Percentiles rank a stretch among this genome's conserved stretches.
These are phyloP conservation scores for Achroia grisella DNA, from an alignment of 1,140 invertebrate species.

Conservation along the genomic window DNA sequence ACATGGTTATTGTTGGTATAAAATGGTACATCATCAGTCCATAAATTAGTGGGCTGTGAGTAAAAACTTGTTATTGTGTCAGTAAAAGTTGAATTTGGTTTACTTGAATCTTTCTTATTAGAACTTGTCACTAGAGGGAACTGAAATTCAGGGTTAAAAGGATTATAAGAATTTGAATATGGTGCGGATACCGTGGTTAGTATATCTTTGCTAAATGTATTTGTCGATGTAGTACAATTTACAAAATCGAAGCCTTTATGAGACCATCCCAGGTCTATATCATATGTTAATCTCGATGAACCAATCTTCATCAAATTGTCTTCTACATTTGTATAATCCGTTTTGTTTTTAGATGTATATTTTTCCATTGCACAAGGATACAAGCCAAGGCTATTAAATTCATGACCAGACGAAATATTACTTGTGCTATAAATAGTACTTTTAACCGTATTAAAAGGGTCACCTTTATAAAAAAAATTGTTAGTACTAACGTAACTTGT, in stretches of 20 bases:
- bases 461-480: slow-evolving; percentile 62
- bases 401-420: slow-evolving; percentile 57
- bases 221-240: slow-evolving; percentile 47
- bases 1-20: slow-evolving; percentile 38
- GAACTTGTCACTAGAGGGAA: slow-evolving; percentile 51
- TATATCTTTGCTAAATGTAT: slow-evolving; percentile 55
- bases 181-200: slow-evolving; percentile 40
- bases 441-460: slow-evolving; percentile 52
- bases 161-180: slow-evolving; percentile 58
- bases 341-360: slow-evolving; percentile 57
- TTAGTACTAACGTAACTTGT: slow-evolving; percentile 35
- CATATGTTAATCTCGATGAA: slow-evolving; percentile 60
- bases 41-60: slow-evolving; percentile 56
- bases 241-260: slow-evolving; percentile 67
- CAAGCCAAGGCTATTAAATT: slow-evolving; percentile 54
- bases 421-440: slow-evolving; percentile 61
- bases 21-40: slow-evolving; percentile 55
- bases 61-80: slow-evolving; percentile 58
- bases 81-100: slow-evolving; percentile 39
- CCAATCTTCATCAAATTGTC: slow-evolving; percentile 66
- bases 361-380: slow-evolving; percentile 68
- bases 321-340: slow-evolving; percentile 52
- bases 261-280: slow-evolving; percentile 65
- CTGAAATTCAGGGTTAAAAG: slow-evolving; percentile 66
- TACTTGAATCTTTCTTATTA: slow-evolving; percentile 47